A percentile compares a stretch with the other conserved stretches of the same genome.
Conservation (phyloP, 2,797 vertebrate species). For the Sebastes reedi region DNA sequence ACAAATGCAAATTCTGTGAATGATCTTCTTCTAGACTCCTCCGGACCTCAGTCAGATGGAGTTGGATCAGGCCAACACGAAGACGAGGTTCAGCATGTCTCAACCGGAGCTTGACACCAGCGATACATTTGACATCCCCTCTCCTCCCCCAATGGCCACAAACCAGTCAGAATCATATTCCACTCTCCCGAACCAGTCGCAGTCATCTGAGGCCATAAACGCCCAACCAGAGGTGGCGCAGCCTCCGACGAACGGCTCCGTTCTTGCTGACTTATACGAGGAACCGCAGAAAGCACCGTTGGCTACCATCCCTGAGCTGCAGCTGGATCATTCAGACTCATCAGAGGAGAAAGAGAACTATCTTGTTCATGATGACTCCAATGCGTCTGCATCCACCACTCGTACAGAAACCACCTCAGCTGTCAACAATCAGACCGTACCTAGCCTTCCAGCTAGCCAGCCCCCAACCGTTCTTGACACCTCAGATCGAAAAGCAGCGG, state of each 20-base stretch:
- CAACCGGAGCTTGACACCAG: conserved; percentile 64
- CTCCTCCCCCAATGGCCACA: conserved; percentile 45
- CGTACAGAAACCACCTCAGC: not conserved
- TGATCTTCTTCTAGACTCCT: conserved; percentile 29
- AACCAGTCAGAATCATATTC: conserved; percentile 10
- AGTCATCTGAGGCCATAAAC: not conserved
- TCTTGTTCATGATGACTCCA: not conserved
- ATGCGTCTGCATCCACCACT: not conserved
- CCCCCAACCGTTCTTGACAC: not conserved
- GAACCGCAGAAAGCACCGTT: conserved; percentile 28
- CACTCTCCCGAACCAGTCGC: not conserved
- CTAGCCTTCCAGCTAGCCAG: not conserved
- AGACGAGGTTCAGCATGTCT: conserved; percentile 45
- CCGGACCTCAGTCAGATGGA: conserved; percentile 22
- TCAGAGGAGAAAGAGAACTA: not conserved
- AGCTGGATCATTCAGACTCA: conserved; percentile 2
- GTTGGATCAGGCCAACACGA: not conserved
- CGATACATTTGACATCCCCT: conserved; percentile 60
- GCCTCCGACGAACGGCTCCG: fast-evolving
- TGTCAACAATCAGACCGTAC: not conserved
- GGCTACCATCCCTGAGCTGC: conserved; percentile 61
- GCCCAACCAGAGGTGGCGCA: not conserved
- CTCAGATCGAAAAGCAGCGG: not conserved
- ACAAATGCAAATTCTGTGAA: not conserved
- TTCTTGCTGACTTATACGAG: not conserved